Percentiles rank a stretch among this genome's conserved stretches.
phyloP scores from a whole-genome alignment of 2,888 invertebrate species.

The Cheilosia impressa region DNA sequence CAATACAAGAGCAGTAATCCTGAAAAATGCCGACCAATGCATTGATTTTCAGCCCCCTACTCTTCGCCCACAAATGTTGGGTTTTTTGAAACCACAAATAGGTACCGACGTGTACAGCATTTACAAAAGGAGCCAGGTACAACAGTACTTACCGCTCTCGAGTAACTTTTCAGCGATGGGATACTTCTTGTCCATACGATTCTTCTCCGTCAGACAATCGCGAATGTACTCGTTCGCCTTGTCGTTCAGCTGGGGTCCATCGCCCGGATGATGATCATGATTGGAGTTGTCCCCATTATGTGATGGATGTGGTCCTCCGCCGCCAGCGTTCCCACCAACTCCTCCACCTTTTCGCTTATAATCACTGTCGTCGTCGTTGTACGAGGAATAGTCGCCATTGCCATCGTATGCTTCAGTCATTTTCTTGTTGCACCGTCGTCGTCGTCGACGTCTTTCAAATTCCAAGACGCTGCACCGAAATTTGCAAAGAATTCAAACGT shows the following conservation, averaged over 20 bases:
- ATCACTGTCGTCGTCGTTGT: slow-evolving; percentile 82
- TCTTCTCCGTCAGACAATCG: slow-evolving; percentile 89
- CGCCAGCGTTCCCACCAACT: slow-evolving; percentile 79
- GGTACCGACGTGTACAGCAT: slow-evolving; percentile 17
- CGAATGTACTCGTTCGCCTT: slow-evolving; percentile 92
- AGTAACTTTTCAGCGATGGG: slow-evolving; percentile 89
- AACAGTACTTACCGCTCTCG: slow-evolving; percentile 87
- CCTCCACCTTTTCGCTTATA: slow-evolving; percentile 79
- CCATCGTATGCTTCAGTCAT: slow-evolving; percentile 83
- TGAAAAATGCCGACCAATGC: slow-evolving; percentile 65
- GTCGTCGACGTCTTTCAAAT: slow-evolving; percentile 47
- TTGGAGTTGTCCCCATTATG: slow-evolving; percentile 81
- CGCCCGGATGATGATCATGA: slow-evolving; percentile 78
- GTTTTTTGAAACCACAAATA: slow-evolving; percentile 11
- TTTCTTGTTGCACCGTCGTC: slow-evolving; percentile 76
- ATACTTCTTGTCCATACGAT: slow-evolving; percentile 88
- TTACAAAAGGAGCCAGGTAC: not conserved
- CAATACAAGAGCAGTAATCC: slow-evolving; percentile 7
- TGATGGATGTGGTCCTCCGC: slow-evolving; percentile 76
- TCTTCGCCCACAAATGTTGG: slow-evolving; percentile 15
- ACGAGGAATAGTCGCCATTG: slow-evolving; percentile 82
- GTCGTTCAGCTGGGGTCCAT: slow-evolving; percentile 85
- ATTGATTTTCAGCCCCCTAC: slow-evolving; percentile 64
- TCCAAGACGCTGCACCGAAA: slow-evolving; percentile 63
- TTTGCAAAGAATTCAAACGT: slow-evolving; percentile 56